Conservation (phyloP, 2,888 invertebrate species). For the Suillia variegata region DNA sequence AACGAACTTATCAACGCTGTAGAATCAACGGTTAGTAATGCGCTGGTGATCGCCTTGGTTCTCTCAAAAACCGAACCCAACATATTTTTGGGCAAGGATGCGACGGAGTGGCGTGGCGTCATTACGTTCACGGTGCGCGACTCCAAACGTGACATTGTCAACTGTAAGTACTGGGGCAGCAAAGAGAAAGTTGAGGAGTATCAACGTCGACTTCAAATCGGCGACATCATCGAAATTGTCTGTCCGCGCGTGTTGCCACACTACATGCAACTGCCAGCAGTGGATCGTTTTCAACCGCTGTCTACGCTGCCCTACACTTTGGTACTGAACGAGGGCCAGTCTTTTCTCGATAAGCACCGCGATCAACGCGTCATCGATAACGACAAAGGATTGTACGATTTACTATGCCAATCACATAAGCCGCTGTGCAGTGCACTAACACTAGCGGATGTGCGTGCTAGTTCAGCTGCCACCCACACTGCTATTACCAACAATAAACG, state of each 20-base stretch:
- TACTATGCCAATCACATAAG: constrained; percentile 72
- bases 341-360: constrained; percentile 69
- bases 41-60: constrained; percentile 29
- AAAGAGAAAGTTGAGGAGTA: constrained; percentile 68
- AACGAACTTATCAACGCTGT: constrained; percentile 25
- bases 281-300: constrained; percentile 67
- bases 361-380: constrained; percentile 50
- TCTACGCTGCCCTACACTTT: constrained; percentile 71
- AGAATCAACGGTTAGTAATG: constrained; percentile 16
- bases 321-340: constrained; percentile 70
- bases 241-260: constrained; percentile 65
- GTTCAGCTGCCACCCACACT: constrained; percentile 13
- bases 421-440: constrained; percentile 48
- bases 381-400: constrained; percentile 60
- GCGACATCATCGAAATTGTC: constrained; percentile 74
- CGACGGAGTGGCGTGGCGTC: constrained; percentile 68
- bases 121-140: constrained; percentile 79
- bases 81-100: constrained; percentile 46
- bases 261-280: constrained; percentile 48
- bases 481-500: constrained; percentile 6
- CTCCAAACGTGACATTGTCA: constrained; percentile 72
- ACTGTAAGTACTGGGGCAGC: constrained; percentile 78
- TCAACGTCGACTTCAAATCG: constrained; percentile 70
- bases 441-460: constrained; percentile 47
- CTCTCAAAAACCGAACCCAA: constrained; percentile 68